A percentile compares a stretch with the other conserved stretches of the same genome.
These are phyloP conservation scores for Abrostola triplasia DNA, from an alignment of 2,888 invertebrate species.

Conservation along the genomic window DNA sequence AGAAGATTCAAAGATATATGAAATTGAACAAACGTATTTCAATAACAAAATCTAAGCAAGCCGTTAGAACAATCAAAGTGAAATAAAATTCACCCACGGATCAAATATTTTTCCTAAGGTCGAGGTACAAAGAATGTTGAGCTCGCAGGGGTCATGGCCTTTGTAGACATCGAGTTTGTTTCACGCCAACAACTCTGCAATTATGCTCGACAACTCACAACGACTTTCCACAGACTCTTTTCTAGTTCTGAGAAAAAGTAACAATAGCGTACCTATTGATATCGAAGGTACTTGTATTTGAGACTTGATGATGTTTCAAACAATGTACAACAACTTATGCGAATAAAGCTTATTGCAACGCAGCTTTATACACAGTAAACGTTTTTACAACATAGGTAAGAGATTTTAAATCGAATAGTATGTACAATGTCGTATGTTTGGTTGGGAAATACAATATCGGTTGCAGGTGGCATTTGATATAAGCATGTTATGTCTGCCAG, in stretches of 20 bases:
- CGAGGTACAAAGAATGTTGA: conserved; percentile 21
- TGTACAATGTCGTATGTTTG: neutral
- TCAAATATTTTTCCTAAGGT: conserved; percentile 21
- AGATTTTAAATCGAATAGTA: neutral
- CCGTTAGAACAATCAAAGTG: conserved; percentile 12
- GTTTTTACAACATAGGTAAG: too few species aligned
- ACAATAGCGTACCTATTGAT: conserved; percentile 13
- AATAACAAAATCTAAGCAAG: neutral
- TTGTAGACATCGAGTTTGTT: conserved; percentile 27
- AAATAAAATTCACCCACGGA: conserved; percentile 21
- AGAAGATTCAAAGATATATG: neutral
- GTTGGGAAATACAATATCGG: conserved; percentile 6
- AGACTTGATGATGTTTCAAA: conserved; percentile 5
- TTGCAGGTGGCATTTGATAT: conserved; percentile 4
- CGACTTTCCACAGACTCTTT: conserved; percentile 12
- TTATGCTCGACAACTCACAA: conserved; percentile 13
- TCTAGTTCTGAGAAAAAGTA: conserved; percentile 23
- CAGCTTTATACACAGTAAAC: conserved; percentile 5
- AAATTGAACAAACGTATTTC: neutral
- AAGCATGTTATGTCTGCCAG: conserved; percentile 7
- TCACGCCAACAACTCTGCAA: conserved; percentile 12
- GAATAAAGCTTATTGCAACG: conserved; percentile 8
- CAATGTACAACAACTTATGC: conserved; percentile 15
- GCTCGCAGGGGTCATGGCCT: conserved; percentile 38
- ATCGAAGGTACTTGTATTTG: conserved; percentile 13